phyloP scores from a whole-genome alignment of 92 coral and sea anemone species.

The Parazoanthus darwini region DNA sequence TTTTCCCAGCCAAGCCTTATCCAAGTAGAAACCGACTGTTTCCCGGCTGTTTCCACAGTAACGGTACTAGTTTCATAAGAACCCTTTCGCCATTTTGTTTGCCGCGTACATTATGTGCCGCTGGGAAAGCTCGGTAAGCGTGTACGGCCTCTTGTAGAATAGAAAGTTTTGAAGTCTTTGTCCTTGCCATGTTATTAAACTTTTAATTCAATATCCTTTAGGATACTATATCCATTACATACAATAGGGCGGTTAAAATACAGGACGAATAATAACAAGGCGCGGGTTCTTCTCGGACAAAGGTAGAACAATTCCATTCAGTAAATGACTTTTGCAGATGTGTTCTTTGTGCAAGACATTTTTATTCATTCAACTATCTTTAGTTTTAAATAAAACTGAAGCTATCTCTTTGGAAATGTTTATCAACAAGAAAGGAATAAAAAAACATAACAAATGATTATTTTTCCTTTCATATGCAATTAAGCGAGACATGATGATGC shows the following conservation, averaged over 20 bases:
- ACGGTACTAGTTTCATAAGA: background rate
- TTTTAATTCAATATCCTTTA: background rate
- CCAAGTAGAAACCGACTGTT: background rate
- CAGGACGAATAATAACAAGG: background rate
- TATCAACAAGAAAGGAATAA: background rate
- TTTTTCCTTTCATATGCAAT: background rate
- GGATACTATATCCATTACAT: background rate
- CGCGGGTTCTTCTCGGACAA: background rate
- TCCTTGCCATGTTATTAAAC: background rate
- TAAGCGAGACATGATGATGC: background rate
- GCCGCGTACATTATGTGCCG: background rate
- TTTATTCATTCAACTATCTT: background rate
- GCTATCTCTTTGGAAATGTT: background rate
- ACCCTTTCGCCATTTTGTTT: background rate
- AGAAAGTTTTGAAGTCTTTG: background rate
- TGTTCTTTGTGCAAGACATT: background rate
- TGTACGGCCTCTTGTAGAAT: background rate
- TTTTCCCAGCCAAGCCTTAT: background rate
- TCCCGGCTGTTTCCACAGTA: background rate
- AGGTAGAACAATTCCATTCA: background rate
- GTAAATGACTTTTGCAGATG: background rate
- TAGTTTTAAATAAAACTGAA: background rate
- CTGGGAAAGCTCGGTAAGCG: background rate
- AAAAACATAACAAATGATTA: too few relatives aligned
- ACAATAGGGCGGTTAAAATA: constrained; percentile 1